phyloP scores from a whole-genome alignment of 1,140 invertebrate species.

The Lepidurus packardi region DNA sequence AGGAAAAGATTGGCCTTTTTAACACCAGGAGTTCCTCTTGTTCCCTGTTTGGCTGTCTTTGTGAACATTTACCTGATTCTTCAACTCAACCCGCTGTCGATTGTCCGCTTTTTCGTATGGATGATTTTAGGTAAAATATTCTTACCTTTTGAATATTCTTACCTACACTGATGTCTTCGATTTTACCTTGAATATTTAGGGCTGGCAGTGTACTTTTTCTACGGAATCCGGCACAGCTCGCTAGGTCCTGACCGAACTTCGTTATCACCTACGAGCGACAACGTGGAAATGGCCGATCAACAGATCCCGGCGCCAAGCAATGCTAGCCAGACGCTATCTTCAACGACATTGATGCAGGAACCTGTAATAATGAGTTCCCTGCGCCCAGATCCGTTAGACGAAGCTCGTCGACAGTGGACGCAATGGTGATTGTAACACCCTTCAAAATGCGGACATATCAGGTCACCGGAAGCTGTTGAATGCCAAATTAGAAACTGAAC shows the following conservation, averaged over 20 bases:
- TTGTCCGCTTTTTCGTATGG: slow-evolving; percentile 30
- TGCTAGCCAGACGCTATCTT: background rate
- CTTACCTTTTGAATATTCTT: background rate
- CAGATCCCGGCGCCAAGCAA: background rate
- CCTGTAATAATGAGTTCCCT: background rate
- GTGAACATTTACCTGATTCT: slow-evolving; percentile 29
- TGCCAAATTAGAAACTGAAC: background rate
- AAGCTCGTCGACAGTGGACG: slow-evolving; percentile 12
- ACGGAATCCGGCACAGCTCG: slow-evolving; percentile 25
- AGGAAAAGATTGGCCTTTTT: slow-evolving; percentile 29
- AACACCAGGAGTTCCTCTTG: slow-evolving; percentile 17
- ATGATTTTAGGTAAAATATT: slow-evolving; percentile 16
- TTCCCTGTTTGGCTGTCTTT: slow-evolving; percentile 23
- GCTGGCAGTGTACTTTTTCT: slow-evolving; percentile 26
- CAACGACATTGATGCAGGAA: background rate
- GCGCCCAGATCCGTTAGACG: slow-evolving; percentile 24
- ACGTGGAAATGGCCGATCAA: slow-evolving; percentile 20
- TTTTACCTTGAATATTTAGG: slow-evolving; percentile 17
- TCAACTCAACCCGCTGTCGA: slow-evolving; percentile 15
- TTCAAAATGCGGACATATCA: slow-evolving; percentile 11
- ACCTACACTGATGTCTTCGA: background rate
- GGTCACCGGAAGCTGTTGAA: background rate
- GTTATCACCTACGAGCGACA: background rate
- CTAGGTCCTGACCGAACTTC: slow-evolving; percentile 3
- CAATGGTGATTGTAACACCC: slow-evolving; percentile 16